Conservation (phyloP, 2,797 vertebrate species). For the Pempheris klunzingeri region DNA sequence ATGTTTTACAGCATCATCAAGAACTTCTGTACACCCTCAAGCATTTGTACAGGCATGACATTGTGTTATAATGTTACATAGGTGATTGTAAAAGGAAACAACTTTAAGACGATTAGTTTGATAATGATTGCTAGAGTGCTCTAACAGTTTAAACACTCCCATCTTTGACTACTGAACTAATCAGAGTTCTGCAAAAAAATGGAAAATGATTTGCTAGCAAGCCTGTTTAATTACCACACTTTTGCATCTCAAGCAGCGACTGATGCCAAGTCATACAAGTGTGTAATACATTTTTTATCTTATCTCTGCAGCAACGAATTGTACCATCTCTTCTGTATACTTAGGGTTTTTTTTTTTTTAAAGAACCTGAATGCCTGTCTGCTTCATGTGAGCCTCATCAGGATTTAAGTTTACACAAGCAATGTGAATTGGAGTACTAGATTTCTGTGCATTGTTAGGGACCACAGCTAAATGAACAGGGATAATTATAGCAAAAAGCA, state of each 20-base stretch:
- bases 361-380: not conserved
- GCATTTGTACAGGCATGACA: not conserved
- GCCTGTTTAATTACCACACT: conserved; percentile 47
- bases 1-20: not conserved
- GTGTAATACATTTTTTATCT: conserved; percentile 12
- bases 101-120: conserved; percentile 4
- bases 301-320: conserved; percentile 27
- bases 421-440: conserved; percentile 22
- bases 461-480: conserved; percentile 41
- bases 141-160: conserved; percentile 15
- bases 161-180: conserved; percentile 37
- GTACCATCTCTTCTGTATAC: not conserved
- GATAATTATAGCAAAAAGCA: conserved; percentile 64
- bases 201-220: conserved; percentile 41
- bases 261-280: conserved; percentile 26
- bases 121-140: conserved; percentile 5
- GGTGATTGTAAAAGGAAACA: conserved; percentile 2
- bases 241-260: conserved; percentile 29
- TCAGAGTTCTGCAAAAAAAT: conserved; percentile 36
- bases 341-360: conserved; percentile 22
- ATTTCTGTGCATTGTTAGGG: conserved; percentile 30
- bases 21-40: not conserved
- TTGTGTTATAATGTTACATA: not conserved
- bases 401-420: conserved; percentile 20
- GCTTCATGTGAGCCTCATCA: not conserved